These are phyloP conservation scores for Ectobius pallidus DNA, from an alignment of 2,888 invertebrate species.

Conservation along the genomic window DNA sequence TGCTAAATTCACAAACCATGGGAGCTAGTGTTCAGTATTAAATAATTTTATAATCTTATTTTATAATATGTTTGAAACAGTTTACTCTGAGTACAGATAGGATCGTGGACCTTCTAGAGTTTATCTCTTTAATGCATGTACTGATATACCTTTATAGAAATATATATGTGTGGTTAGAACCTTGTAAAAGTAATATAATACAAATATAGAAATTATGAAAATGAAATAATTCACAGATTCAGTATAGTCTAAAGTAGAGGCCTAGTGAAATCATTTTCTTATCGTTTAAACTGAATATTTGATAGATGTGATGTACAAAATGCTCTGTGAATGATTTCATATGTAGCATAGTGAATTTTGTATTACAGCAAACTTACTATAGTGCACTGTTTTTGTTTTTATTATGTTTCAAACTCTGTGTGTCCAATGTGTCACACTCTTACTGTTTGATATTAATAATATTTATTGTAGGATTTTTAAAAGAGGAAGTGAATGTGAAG, in stretches of 20 bases:
- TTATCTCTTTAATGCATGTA: too few species aligned
- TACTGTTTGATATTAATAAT: neutral
- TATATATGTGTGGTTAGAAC: neutral
- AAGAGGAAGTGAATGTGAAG: too few species aligned
- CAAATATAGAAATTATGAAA: too few species aligned
- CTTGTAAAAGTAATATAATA: neutral
- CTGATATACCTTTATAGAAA: neutral
- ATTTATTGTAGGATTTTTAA: neutral
- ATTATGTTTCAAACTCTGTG: slow-evolving; percentile 16
- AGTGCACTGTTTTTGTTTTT: neutral
- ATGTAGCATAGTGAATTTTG: neutral
- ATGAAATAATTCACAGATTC: slow-evolving; percentile 1
- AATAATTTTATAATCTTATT: too few species aligned
- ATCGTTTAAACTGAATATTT: neutral
- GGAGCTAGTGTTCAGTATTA: too few species aligned
- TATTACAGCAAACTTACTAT: neutral
- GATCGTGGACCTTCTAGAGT: too few species aligned
- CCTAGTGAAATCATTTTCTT: neutral
- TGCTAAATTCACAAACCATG: too few species aligned
- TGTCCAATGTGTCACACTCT: neutral
- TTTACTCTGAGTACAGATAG: too few species aligned
- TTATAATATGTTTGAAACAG: too few species aligned
- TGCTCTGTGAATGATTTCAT: neutral
- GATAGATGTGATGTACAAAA: neutral
- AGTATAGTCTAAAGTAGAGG: neutral